These are phyloP conservation scores for Drosophila murphyi DNA, from an alignment of 1,140 invertebrate genomes.

Conservation along the genomic window DNA sequence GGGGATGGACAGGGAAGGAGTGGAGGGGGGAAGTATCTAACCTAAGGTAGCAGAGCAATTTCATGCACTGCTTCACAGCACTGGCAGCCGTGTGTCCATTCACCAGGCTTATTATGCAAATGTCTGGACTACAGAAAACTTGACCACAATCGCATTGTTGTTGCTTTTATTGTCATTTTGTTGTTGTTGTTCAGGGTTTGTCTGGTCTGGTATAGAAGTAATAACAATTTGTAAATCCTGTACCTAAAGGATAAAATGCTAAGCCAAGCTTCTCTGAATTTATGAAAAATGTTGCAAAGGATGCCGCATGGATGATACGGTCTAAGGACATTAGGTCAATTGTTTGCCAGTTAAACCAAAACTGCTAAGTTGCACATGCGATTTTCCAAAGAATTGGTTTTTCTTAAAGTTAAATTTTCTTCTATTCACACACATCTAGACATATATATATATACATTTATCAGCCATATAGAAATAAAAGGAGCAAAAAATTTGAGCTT, in stretches of 20 bases:
- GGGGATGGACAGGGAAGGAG: background rate
- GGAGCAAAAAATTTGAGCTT: too few relatives aligned
- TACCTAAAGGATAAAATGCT: conserved; percentile 13
- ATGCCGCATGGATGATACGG: background rate
- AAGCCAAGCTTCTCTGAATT: conserved; percentile 11
- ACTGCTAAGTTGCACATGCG: background rate
- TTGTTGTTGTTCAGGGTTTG: conserved; percentile 19
- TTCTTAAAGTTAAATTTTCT: conserved; percentile 13
- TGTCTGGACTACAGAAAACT: conserved; percentile 53
- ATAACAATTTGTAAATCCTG: conserved; percentile 54
- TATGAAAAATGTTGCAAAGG: background rate
- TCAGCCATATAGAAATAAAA: too few relatives aligned
- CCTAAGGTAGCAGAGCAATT: conserved; percentile 72
- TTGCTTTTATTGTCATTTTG: background rate
- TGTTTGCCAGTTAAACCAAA: conserved; percentile 10
- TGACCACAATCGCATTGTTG: conserved; percentile 59
- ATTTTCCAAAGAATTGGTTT: background rate
- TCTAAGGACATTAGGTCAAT: conserved; percentile 33
- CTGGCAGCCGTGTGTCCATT: conserved; percentile 57
- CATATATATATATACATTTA: too few relatives aligned
- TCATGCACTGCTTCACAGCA: conserved; percentile 68
- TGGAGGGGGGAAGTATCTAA: conserved; percentile 32
- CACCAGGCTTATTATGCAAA: conserved; percentile 77
- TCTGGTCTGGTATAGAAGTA: conserved; percentile 5
- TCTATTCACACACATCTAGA: too few relatives aligned